Evolutionary conservation across 2,797 vertebrate species (phyloP), one percentile per base, ranked within the genome.

Genomic region (Oophaga sylvatica): DNA sequence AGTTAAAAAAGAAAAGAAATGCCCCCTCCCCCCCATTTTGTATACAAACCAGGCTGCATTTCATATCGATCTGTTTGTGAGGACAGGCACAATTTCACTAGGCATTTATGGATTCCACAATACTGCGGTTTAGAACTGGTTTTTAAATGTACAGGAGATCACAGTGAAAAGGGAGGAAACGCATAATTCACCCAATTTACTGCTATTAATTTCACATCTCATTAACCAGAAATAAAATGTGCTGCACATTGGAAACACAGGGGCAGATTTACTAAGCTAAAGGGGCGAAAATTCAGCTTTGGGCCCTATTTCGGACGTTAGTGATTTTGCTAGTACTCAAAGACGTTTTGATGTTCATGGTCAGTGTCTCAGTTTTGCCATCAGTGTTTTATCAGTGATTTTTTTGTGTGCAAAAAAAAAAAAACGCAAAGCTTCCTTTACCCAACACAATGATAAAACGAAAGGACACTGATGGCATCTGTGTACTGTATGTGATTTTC

Each of bases 191-290:
- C 78, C 48, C 79, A 82, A 86, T 78, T 78, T 77, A 86, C 70
- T 65, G 41, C 41, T 63, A 45, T 86, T 45, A 59, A 85, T 85
- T 81, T 81, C 83, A 85, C 81, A n/a, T 63, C 82, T 88, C 82
- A 88, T 84, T 84, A 88, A 88, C 41, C 53, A 71, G 62, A 78
- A 88, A 80, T 84, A 88, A 85, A 88, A 85, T 80, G 56, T 62
- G 35, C 77, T 81, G 82, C 60, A 57, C 35, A 5, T 5, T 3
- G 35, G 35, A 41, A 41, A 41, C 35, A 3, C 35, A 41, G 35
- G 35, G 35, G 35, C 35, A 41, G 35, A 41, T 41, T 41, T 41
- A 41, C 35, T 41, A 41, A 41, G 35, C 35, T 41, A 41, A 41
- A 41, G 35, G 35, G 5, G 35, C 35, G 35, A 41, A 41, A 41